Evolutionary conservation across 1,140 invertebrate genomes (phyloP).

Genomic region (Dreissena polymorpha): DNA sequence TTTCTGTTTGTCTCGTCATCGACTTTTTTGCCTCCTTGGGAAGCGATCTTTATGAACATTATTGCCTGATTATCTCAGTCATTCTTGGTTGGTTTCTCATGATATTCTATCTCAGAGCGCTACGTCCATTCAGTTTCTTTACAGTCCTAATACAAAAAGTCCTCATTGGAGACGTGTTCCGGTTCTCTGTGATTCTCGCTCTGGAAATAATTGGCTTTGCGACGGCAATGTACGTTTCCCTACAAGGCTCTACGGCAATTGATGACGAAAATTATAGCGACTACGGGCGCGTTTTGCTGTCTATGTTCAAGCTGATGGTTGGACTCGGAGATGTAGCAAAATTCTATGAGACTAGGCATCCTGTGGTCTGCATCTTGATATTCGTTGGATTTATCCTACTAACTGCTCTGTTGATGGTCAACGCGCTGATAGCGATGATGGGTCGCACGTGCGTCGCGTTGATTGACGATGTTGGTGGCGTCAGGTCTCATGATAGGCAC

Average conservation of each 20-base stretch:
- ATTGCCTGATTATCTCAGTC: conserved; percentile 53
- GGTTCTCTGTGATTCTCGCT: conserved; percentile 58
- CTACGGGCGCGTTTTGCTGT: conserved; percentile 54
- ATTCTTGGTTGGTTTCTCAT: conserved; percentile 63
- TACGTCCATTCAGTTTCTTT: conserved; percentile 61
- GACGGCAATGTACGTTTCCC: conserved; percentile 61
- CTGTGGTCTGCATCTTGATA: conserved; percentile 58
- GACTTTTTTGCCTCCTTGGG: conserved; percentile 52
- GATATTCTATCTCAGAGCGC: conserved; percentile 59
- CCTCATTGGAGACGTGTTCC: conserved; percentile 58
- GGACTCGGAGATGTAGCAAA: conserved; percentile 63
- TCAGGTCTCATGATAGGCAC: conserved; percentile 57
- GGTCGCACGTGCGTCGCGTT: conserved; percentile 68
- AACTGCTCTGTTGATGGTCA: conserved; percentile 69
- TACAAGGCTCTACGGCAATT: neutral
- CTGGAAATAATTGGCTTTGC: conserved; percentile 66
- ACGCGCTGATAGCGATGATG: conserved; percentile 72
- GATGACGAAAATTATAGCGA: conserved; percentile 47
- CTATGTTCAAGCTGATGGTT: conserved; percentile 69
- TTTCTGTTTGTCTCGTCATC: conserved; percentile 58
- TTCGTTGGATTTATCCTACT: conserved; percentile 64
- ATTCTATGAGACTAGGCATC: conserved; percentile 57
- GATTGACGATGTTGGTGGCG: conserved; percentile 49
- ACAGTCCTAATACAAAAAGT: conserved; percentile 62
- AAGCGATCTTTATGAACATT: conserved; percentile 7